Base-by-base conservation (phyloP, 2,888 invertebrate genomes). In the Cecidostiba fungosa region DNA sequence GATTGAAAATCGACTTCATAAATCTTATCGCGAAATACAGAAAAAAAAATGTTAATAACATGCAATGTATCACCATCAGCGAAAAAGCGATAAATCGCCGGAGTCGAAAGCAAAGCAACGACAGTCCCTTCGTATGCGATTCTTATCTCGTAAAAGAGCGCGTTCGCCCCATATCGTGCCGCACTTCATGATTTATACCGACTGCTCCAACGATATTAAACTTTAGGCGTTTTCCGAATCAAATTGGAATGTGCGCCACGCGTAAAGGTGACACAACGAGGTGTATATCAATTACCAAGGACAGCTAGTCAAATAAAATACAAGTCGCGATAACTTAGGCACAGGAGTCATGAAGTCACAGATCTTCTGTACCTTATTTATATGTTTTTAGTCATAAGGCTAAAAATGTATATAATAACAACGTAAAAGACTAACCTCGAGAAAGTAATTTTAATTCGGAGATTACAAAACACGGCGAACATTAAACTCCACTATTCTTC, bases 231-330 rank as follows among this genome's bases (percentile, higher is more conserved):
- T 77, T 84, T 74, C 43, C 72, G 26, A 79, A 79, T 73, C 54
- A 69, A 84, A 80, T 79, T 69, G 78, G 43, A 84, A 73, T 39
- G 50, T 50, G 39, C 50, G 47, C 69, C 14, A 39, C 23, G 1
- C 19, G n/a, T 23, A 0, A 69, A 47, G 36, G 23, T 10, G 54
- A 50, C 62, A 23, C n/a, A n/a, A 47, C 3, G 62, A 36, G n/a
- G 39, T 84, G 72, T 81, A 83, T 86, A 83, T 83, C 86, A 86
- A 77, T 86, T 86, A 83, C 77, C 59, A 14, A n/a, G 32, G 70
- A 85, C 81, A 72, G 81, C 19, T 59, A 76, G 76, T 77, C 81
- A 29, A 84, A 84, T 79, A 69, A 79, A 83, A 84, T 23, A 23
- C 16, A n/a, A n/a, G 43, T n/a, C 10, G 39, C n/a, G 10, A 36